A percentile compares a stretch with the other conserved stretches of the same genome.
Conservation (phyloP, 2,113 vertebrate genomes). For the Brienomyrus longianalis region DNA sequence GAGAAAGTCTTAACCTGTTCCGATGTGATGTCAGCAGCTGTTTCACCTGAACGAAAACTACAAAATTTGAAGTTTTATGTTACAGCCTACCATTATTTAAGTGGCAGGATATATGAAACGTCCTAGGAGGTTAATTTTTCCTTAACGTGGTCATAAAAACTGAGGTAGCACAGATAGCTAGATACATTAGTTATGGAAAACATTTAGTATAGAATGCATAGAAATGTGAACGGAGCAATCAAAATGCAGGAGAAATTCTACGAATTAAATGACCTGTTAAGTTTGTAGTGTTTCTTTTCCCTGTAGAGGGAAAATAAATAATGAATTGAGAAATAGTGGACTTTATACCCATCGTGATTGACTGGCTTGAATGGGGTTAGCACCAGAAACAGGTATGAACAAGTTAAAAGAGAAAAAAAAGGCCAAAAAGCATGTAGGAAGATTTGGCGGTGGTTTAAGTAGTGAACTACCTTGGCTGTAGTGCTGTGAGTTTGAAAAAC, state of each 20-base stretch:
- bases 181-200: background rate
- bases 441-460: background rate
- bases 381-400: background rate
- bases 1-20: background rate
- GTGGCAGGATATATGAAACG: background rate
- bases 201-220: background rate
- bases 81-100: background rate
- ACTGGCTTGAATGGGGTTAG: background rate
- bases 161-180: background rate
- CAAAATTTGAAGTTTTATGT: background rate
- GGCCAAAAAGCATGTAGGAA: background rate
- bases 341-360: background rate
- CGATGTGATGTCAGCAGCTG: background rate
- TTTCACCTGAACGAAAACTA: background rate
- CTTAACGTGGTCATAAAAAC: background rate
- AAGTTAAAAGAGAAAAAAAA: background rate
- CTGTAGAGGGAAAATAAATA: background rate
- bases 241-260: background rate
- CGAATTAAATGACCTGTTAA: background rate
- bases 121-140: background rate
- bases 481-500: background rate
- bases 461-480: background rate
- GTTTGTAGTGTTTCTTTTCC: background rate
- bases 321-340: background rate
- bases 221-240: background rate